Base-by-base conservation (phyloP, 1,140 invertebrate genomes). In the Pachyrhynchus sulphureomaculatus region DNA sequence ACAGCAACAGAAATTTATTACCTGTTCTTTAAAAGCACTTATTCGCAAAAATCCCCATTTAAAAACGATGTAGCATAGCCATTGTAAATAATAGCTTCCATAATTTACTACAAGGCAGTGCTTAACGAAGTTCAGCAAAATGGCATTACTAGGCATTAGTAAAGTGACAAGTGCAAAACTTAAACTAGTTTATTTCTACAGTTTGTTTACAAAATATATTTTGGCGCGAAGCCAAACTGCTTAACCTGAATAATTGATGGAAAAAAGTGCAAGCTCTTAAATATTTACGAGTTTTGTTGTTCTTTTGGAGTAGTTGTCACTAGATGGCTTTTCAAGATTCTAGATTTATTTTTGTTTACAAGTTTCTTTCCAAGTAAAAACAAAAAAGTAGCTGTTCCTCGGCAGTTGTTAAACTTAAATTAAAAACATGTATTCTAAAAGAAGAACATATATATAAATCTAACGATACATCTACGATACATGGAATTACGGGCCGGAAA, bases 11-110 rank as follows among this genome's bases (percentile, higher is more conserved):
- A 36, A 54, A 54, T 54, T 39, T 54, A 54, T 54, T 54, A 54
- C 51, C 51, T 39, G 51, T 32, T 54, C 51, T 54, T 54, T 39
- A 41, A 54, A 41, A 54, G 51, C 37, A 41, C 51, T 54, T 54
- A 54, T 54, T 54, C 39, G 21, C 37, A 54, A 54, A 54, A 54
- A 54, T 41, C 36, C 39, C 37, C 51, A 54, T 54, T 54, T 54
- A 54, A 54, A 54, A 54, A 15, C 17, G 36, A 54, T 54, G 51
- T 54, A 54, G 51, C 36, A 21, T 20, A 41, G 23, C 51, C 51
- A 41, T 54, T 54, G 36, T 54, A 54, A 54, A 54, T 54, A 54
- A 51, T 51, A 21, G 48, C 48, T 10, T 36, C 48, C 48, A 51
- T 51, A 51, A 54, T 54, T 54, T 41, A 53, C 13, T 39, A 32